A percentile compares a stretch with the other conserved stretches of the same genome.
Conservation (phyloP, 2,113 vertebrate species). For the Rutilus rutilus region DNA sequence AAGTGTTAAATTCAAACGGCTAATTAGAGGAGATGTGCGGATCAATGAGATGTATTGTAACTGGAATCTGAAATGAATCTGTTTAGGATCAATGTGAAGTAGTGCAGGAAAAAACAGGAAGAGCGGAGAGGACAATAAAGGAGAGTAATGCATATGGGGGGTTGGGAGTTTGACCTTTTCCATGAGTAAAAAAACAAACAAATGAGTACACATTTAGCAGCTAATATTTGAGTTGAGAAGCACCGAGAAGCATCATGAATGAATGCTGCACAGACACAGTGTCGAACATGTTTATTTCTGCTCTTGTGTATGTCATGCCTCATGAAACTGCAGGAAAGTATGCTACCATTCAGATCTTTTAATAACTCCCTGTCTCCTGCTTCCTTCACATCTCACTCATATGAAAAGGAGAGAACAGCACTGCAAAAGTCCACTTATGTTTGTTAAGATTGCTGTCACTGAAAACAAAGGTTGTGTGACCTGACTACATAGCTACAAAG, state of each 20-base stretch:
- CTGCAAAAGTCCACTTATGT: neutral
- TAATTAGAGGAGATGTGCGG: conserved; percentile 81
- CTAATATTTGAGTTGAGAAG: neutral
- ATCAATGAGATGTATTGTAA: conserved; percentile 81
- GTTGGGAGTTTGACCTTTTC: conserved; percentile 18
- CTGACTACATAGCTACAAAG: neutral
- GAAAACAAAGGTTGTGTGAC: neutral
- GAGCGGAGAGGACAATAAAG: neutral
- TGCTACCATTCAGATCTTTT: neutral
- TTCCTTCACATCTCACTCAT: neutral
- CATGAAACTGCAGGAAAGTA: neutral
- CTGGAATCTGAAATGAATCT: conserved; percentile 83
- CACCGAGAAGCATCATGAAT: conserved; percentile 4
- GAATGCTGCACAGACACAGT: neutral
- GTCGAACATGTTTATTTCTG: neutral
- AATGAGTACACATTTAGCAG: neutral
- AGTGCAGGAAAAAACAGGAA: conserved; percentile 41
- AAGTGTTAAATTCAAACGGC: conserved; percentile 73
- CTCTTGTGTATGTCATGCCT: neutral
- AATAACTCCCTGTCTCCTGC: neutral
- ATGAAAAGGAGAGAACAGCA: neutral
- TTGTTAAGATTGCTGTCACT: neutral
- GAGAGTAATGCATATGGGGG: neutral
- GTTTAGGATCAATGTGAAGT: conserved; percentile 69
- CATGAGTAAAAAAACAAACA: neutral